A percentile compares a stretch with the other conserved stretches of the same genome.
These are phyloP conservation scores for Chelmon rostratus DNA, from an alignment of 2,797 vertebrate genomes.

Conservation along the genomic window DNA sequence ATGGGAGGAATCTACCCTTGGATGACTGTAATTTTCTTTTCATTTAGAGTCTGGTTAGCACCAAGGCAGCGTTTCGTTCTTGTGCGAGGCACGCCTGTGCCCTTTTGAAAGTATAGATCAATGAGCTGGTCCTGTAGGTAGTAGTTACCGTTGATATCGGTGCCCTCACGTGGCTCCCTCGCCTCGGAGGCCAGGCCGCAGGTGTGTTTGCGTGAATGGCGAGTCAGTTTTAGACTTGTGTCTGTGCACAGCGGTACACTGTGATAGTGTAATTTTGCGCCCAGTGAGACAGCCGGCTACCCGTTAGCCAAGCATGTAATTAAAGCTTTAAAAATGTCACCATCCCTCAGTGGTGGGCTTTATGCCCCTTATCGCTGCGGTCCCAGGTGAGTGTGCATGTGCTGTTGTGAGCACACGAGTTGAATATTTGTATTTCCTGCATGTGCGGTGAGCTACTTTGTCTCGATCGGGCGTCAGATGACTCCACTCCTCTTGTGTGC, in stretches of 20 bases:
- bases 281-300: conserved; percentile 68
- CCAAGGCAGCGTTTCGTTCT: conserved; percentile 52
- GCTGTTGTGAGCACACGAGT: conserved; percentile 20
- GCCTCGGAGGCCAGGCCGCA: conserved; percentile 45
- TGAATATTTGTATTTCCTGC: conserved; percentile 57
- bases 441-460: conserved; percentile 43
- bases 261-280: conserved; percentile 80
- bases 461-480: conserved; percentile 57
- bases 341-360: conserved; percentile 71
- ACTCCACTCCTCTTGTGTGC: conserved; percentile 6
- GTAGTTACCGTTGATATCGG: conserved; percentile 42
- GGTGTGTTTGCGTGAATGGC: conserved; percentile 55
- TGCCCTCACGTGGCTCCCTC: conserved; percentile 30
- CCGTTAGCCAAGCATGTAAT: conserved; percentile 86
- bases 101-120: conserved; percentile 58
- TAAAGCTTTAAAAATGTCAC: conserved; percentile 87
- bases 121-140: conserved; percentile 43
- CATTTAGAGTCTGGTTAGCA: conserved; percentile 58
- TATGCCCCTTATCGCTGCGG: conserved; percentile 76
- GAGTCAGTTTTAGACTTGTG: conserved; percentile 47
- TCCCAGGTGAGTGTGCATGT: conserved; percentile 67
- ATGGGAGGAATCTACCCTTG: conserved; percentile 63
- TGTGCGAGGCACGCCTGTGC: conserved; percentile 11
- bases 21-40: conserved; percentile 73
- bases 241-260: conserved; percentile 75